Percentiles rank a stretch among this genome's conserved stretches.
phyloP scores from a whole-genome alignment of 2,888 invertebrate genomes.

The Argynnis bischoffii region DNA sequence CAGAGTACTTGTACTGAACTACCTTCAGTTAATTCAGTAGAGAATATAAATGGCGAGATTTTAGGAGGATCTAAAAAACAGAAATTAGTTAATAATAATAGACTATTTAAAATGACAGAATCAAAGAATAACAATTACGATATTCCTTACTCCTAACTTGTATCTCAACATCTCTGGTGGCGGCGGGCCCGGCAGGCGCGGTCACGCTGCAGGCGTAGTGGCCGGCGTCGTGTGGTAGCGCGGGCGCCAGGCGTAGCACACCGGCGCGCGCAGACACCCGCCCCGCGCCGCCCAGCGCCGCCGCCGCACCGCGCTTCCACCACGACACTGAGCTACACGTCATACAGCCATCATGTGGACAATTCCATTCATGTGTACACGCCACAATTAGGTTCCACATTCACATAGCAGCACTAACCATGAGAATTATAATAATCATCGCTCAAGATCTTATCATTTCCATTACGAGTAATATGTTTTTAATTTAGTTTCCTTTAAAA shows the following conservation, averaged over 20 bases:
- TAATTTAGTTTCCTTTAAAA: too few relatives aligned
- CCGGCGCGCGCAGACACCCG: conserved; percentile 69
- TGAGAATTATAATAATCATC: too few relatives aligned
- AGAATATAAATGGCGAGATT: conserved; percentile 92
- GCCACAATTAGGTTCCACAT: not conserved
- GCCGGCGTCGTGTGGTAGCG: conserved; percentile 85
- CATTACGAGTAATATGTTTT: too few relatives aligned
- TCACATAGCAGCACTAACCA: too few relatives aligned
- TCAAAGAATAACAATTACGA: not conserved
- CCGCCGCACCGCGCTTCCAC: conserved; percentile 78
- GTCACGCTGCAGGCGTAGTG: conserved; percentile 89
- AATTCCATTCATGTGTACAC: too few relatives aligned
- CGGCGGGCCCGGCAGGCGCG: conserved; percentile 86
- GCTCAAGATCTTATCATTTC: too few relatives aligned
- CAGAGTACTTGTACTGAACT: conserved; percentile 91
- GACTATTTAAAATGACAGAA: not conserved
- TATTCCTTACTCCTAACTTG: conserved; percentile 85
- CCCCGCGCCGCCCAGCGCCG: conserved; percentile 64
- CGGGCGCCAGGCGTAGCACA: conserved; percentile 62
- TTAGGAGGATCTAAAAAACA: conserved; percentile 86
- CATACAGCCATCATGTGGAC: not conserved
- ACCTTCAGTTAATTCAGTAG: conserved; percentile 90
- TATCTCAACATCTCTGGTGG: conserved; percentile 86
- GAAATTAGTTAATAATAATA: not conserved
- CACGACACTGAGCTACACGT: conserved; percentile 68